Conservation (phyloP, 2,113 vertebrate genomes). For the Piliocolobus tephrosceles region DNA sequence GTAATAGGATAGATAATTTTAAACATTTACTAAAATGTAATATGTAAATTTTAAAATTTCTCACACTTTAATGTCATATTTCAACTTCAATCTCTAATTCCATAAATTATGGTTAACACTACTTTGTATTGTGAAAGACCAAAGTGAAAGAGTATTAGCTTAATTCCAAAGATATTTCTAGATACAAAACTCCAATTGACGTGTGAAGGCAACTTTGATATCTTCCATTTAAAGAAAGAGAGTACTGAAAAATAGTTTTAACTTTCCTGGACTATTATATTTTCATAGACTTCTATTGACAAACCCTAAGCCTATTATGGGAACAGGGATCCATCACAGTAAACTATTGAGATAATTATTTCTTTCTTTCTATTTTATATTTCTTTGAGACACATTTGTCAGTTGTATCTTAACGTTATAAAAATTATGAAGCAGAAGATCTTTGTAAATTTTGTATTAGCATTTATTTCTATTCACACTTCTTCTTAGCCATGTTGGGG, state of each 20-base stretch:
- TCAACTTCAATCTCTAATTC: not conserved
- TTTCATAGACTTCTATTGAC: not conserved
- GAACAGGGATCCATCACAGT: not conserved
- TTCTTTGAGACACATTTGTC: constrained; percentile 27
- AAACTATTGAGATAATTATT: not conserved
- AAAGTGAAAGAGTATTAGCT: not conserved
- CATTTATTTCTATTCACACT: not conserved
- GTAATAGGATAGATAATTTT: not conserved
- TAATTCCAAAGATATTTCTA: not conserved
- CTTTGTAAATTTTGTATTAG: not conserved
- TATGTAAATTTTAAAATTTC: constrained; percentile 54
- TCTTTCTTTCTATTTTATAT: constrained; percentile 9
- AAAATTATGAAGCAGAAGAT: not conserved
- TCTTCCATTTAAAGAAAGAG: constrained; percentile 1
- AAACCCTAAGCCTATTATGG: not conserved
- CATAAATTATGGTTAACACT: not conserved
- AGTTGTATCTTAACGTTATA: not conserved
- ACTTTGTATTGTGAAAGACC: not conserved
- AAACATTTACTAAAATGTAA: not conserved
- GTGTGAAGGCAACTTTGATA: not conserved
- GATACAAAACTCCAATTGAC: not conserved
- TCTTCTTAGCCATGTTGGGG: not conserved
- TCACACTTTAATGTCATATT: not conserved
- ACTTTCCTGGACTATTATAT: not conserved
- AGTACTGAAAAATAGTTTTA: not conserved